A percentile compares a stretch with the other conserved stretches of the same genome.
Evolutionary conservation across 2,113 vertebrate genomes (phyloP).

Genomic region (Pangasianodon hypophthalmus): DNA sequence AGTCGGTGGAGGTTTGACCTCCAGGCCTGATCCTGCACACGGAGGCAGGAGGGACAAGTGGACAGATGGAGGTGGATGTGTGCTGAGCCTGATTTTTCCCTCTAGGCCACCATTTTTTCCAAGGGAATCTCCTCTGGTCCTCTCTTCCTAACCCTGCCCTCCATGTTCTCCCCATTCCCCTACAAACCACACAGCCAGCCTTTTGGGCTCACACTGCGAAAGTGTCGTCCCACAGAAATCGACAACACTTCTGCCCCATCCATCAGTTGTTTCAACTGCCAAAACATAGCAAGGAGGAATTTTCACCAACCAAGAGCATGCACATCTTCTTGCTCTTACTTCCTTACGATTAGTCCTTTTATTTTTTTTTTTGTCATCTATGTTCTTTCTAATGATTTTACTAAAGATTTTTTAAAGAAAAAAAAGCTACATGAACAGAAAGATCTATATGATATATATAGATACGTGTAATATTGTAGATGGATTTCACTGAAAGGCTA

Average conservation of each 20-base stretch:
- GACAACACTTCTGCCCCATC: constrained; percentile 22
- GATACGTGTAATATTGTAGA: constrained; percentile 68
- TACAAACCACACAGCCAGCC: constrained; percentile 45
- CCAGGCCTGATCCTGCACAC: constrained; percentile 47
- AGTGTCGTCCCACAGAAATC: constrained; percentile 31
- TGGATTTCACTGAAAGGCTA: constrained; percentile 70
- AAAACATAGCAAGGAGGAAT: constrained; percentile 36
- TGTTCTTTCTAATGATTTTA: constrained; percentile 66
- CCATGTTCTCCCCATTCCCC: constrained; percentile 37
- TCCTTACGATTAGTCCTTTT: constrained; percentile 50
- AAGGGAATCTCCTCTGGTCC: constrained; percentile 48
- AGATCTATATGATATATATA: constrained; percentile 74
- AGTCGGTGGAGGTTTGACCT: constrained; percentile 97
- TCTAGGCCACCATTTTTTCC: constrained; percentile 55
- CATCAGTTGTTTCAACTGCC: constrained; percentile 3
- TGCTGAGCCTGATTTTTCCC: constrained; percentile 67
- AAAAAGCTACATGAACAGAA: constrained; percentile 65
- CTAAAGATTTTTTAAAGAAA: constrained; percentile 71
- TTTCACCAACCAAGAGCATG: constrained; percentile 37
- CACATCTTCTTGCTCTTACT: constrained; percentile 16
- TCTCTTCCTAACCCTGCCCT: constrained; percentile 46
- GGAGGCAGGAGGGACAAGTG: constrained; percentile 34
- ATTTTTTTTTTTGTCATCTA: constrained; percentile 58
- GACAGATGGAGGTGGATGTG: constrained; percentile 60
- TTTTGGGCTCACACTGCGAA: constrained; percentile 50